Base-by-base conservation (phyloP, 2,888 invertebrate genomes). In the Malacosoma neustria region DNA sequence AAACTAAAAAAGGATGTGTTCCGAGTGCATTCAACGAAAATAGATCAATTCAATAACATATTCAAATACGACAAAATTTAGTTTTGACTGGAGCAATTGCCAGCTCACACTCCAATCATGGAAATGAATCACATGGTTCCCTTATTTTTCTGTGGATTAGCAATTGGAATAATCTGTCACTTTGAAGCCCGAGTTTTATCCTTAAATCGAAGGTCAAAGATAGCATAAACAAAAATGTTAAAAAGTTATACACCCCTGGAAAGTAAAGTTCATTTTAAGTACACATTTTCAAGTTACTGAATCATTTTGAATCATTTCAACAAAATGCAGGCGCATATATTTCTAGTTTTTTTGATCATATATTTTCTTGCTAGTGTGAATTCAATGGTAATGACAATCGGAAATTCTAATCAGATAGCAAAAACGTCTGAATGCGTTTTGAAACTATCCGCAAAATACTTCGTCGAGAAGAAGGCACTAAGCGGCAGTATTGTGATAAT, bases 401-500 rank as follows among this genome's bases (percentile, higher is more conserved):
- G 62, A 48, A 67, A 69, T 60, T 70, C 70, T 42, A 69, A 58
- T 50, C 71, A 77, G 64, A 71, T 65, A 57, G 60, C 65, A 64
- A 72, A 72, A 67, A 77, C 72, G 37, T 80, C 86, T 48, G 71
- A 84, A 57, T 87, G 87, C 59, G 79, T 87, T 64, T 74, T 87
- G 64, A 80, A 82, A 66, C 66, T 87, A 49, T 86, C 84, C 33
- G 75, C 84, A 13, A 86, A 86, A 72, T 87, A 87, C 61, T 86
- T 86, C 38, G 80, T 85, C 3, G 84, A 86, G 51, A 82, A 81
- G 49, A 84, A 76, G 49, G 85, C 84, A 1, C 50, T 87, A 46
- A 84, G 85, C 41, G 87, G 87, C 33, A 87, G 82, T 50, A 86
- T 87, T 12, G 85, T 85, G 36, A 79, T 87, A 51, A 75, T 87